These are phyloP conservation scores for Rhinogobio ventralis DNA, from an alignment of 2,797 vertebrate species.

Conservation along the genomic window DNA sequence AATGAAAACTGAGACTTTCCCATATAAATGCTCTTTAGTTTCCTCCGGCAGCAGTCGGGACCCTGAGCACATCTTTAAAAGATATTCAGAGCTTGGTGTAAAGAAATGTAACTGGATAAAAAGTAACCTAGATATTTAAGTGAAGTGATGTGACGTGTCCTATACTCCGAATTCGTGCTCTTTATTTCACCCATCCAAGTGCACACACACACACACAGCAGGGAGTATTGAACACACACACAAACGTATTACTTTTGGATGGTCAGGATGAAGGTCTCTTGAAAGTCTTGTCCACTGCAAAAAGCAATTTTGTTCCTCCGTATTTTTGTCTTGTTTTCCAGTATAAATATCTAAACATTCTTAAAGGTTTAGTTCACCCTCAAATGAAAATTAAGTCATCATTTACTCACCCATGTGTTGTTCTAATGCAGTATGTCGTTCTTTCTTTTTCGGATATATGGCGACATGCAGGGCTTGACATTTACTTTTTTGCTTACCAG, in stretches of 20 bases:
- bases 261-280: not conserved
- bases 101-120: not conserved
- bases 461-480: too few relatives aligned
- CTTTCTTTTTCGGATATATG: not conserved
- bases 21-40: conserved; percentile 19
- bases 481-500: too few relatives aligned
- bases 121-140: not conserved
- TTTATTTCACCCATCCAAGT: too few relatives aligned
- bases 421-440: not conserved
- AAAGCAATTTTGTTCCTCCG: not conserved
- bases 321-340: not conserved
- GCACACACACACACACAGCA: too few relatives aligned
- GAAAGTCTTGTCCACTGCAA: not conserved
- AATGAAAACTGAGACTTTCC: conserved; percentile 31
- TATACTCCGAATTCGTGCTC: too few relatives aligned
- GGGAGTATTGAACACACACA: too few relatives aligned
- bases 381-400: not conserved
- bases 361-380: not conserved
- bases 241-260: not conserved
- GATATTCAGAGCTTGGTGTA: not conserved
- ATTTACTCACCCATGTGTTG: not conserved
- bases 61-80: conserved; percentile 1
- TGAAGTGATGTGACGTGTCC: too few relatives aligned
- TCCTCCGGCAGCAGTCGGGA: not conserved
- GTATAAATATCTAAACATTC: not conserved